Evolutionary conservation across 2,113 vertebrate species (phyloP).

Genomic region (Serranochromis macrocephalus): DNA sequence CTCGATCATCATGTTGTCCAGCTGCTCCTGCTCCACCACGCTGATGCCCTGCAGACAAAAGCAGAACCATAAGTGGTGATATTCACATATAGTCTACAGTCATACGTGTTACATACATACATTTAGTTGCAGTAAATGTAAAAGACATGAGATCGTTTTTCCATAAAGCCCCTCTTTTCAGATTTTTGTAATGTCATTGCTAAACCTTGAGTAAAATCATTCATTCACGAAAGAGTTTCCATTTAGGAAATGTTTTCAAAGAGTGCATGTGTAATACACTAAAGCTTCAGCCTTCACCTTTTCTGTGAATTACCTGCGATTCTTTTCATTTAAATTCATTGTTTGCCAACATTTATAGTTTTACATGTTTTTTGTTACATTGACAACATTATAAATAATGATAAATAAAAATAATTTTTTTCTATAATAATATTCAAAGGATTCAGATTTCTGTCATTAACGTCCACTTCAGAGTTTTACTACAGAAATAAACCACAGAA

Average conservation of each 20-base stretch:
- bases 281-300: neutral
- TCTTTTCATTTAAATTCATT: neutral
- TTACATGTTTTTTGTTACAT: neutral
- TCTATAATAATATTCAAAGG: neutral
- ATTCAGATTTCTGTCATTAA: neutral
- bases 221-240: neutral
- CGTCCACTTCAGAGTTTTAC: neutral
- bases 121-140: accelerated
- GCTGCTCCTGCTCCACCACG: slow-evolving; percentile 89
- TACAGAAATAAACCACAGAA: neutral
- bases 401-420: neutral
- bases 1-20: slow-evolving; percentile 89
- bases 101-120: neutral
- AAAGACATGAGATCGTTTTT: neutral
- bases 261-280: neutral
- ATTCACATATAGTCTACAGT: neutral
- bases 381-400: neutral
- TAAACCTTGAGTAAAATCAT: neutral
- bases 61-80: neutral
- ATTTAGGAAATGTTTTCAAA: neutral
- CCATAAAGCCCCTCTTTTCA: neutral
- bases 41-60: slow-evolving; percentile 75
- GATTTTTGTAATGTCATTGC: neutral
- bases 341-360: accelerated
- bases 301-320: neutral